phyloP scores from a whole-genome alignment of 1,140 invertebrate genomes.

The Drosophila aff. region DNA sequence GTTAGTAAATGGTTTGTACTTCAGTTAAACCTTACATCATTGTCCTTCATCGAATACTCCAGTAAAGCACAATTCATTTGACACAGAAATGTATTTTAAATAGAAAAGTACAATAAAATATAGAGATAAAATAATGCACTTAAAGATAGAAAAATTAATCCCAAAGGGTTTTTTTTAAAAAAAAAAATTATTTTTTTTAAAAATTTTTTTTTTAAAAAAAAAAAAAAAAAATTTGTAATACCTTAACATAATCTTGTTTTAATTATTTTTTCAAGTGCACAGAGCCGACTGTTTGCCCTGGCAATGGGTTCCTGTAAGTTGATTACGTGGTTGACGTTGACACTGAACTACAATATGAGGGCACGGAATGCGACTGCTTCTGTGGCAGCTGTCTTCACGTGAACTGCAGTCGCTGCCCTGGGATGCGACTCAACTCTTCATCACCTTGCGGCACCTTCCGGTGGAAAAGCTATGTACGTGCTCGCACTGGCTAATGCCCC shows the following conservation, averaged over 20 bases:
- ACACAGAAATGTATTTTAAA: no score
- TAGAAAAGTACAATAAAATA: no score
- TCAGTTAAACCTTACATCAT: no score
- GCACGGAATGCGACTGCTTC: conserved; percentile 65
- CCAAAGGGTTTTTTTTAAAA: no score
- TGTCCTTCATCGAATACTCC: no score
- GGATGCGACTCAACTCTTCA: conserved; percentile 36
- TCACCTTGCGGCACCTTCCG: conserved; percentile 49
- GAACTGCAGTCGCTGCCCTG: conserved; percentile 52
- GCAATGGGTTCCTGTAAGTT: conserved; percentile 69
- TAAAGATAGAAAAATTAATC: no score
- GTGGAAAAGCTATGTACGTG: conserved; percentile 70
- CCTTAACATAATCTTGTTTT: no score
- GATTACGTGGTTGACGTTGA: conserved; percentile 82
- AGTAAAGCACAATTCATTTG: no score
- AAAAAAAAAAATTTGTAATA: no score
- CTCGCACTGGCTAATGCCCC: conserved; percentile 59
- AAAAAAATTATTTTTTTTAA: no score
- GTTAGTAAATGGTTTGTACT: neutral
- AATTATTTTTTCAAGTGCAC: neutral
- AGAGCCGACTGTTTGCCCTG: conserved; percentile 23
- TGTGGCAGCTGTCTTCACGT: conserved; percentile 78
- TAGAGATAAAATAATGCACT: no score
- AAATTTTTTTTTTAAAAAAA: no score
- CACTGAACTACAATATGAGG: conserved; percentile 77